Base-by-base conservation (phyloP, 2,888 invertebrate genomes). In the Zaprionus lineosus region DNA sequence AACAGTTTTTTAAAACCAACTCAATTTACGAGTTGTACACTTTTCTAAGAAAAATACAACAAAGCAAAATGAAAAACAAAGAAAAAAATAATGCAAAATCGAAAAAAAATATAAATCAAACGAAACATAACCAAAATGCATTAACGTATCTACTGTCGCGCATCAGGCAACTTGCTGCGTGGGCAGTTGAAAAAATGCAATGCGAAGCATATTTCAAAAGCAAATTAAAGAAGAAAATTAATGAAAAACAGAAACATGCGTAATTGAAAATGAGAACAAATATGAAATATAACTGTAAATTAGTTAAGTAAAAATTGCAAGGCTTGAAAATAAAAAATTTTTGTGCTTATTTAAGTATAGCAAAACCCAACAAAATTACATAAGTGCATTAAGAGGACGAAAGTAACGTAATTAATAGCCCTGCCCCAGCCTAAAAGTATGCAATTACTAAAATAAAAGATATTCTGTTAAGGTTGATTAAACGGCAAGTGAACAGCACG, bases 371-470 rank as follows among this genome's bases (percentile, higher is more conserved):
- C 21, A 21, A 47, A 55, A 39, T 66, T 50, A 67, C 77, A 67
- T 59, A 77, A 85, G 86, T 85, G 77, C 86, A 84, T 84, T 78
- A 86, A 21, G 26, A 40, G 41, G 39, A 55, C 36, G 57, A 82
- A 52, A 74, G 69, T 65, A 65, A 69, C 74, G 72, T 77, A 84
- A 85, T 75, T 77, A 84, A 84, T 84, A 79, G 77, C 84, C 77
- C 81, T 84, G 68, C 74, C 74, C 68, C 85, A 85, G 86, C 86
- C 78, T 78, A 86, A 78, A 78, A 83, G 86, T 78, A 81, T 81
- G 84, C 78, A 79, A 79, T 79, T 79, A 78, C 69, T 78, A 78
- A 78, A 82, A 81, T 86, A 86, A 83, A 52, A 29, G 36, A 63
- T 69, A n/a, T n/a, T 6, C 57, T 74, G 70, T 74, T 75, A 64